These are phyloP conservation scores for Chaetops frenatus DNA, from an alignment of 2,113 vertebrate species.

Conservation along the genomic window DNA sequence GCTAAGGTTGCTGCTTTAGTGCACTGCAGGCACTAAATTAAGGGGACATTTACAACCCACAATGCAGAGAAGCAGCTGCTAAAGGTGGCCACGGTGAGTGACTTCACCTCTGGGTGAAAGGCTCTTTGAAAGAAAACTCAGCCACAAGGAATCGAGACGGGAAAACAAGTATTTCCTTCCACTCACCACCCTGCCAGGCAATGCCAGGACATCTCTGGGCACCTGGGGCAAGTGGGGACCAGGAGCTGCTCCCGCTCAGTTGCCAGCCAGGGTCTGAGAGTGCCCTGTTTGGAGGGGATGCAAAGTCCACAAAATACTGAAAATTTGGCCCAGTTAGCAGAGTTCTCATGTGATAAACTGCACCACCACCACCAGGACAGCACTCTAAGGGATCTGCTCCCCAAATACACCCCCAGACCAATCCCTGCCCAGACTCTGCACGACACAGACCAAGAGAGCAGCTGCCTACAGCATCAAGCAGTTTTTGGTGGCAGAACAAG, in stretches of 20 bases:
- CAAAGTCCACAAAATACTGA: background rate
- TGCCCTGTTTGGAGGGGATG: background rate
- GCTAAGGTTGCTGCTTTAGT: conserved; percentile 51
- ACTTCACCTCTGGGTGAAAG: conserved; percentile 9
- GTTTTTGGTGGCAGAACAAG: background rate
- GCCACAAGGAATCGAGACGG: background rate
- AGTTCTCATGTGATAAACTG: background rate
- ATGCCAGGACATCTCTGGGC: background rate
- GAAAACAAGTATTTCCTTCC: background rate
- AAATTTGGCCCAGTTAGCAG: background rate
- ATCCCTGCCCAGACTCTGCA: background rate
- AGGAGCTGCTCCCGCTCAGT: background rate
- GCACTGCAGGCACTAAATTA: conserved; percentile 61
- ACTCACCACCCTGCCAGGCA: background rate
- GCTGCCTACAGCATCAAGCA: background rate
- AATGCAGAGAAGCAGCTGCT: conserved; percentile 49
- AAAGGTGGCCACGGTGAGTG: background rate
- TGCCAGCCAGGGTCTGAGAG: background rate
- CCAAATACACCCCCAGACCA: background rate
- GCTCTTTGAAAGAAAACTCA: background rate
- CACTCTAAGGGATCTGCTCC: background rate
- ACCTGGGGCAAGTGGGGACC: background rate
- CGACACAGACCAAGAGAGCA: background rate
- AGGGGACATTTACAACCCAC: conserved; percentile 45
- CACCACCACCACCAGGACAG: background rate